Conservation (phyloP, 2,888 invertebrate species). For the Agriopis aurantiaria region DNA sequence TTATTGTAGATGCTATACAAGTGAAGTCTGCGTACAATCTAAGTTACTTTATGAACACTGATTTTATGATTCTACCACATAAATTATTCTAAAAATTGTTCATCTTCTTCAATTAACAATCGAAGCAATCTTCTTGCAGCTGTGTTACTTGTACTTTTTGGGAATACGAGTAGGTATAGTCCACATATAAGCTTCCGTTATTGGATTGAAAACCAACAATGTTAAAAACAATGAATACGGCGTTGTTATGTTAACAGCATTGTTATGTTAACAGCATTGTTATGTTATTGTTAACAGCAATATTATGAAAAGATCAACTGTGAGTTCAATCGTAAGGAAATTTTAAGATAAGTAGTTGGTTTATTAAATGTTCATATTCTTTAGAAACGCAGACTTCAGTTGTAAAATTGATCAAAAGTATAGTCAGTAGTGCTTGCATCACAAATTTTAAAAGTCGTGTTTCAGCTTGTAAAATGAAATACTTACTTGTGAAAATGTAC, state of each 20-base stretch:
- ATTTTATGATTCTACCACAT: background rate
- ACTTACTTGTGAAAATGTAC: slow-evolving; percentile 45
- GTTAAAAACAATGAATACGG: background rate
- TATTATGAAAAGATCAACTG: background rate
- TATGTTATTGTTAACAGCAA: background rate
- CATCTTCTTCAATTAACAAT: no score
- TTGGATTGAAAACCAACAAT: background rate
- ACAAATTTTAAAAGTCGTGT: slow-evolving; percentile 45
- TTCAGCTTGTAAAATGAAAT: slow-evolving; percentile 43
- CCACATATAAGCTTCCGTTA: no score
- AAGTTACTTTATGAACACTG: slow-evolving; percentile 28
- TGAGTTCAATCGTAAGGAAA: no score
- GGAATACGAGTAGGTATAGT: background rate
- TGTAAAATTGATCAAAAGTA: slow-evolving; percentile 48
- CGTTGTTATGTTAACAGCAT: background rate
- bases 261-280: background rate
- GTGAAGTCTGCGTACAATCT: slow-evolving; percentile 54
- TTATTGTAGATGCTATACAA: slow-evolving; percentile 51
- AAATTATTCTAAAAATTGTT: background rate
- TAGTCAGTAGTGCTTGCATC: slow-evolving; percentile 66
- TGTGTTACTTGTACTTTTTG: background rate
- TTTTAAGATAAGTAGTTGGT: background rate
- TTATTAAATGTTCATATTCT: background rate
- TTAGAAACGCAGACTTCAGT: slow-evolving; percentile 54
- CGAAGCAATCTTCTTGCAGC: background rate